phyloP scores from a whole-genome alignment of 1,140 invertebrate species.

The Gryon sp. region DNA sequence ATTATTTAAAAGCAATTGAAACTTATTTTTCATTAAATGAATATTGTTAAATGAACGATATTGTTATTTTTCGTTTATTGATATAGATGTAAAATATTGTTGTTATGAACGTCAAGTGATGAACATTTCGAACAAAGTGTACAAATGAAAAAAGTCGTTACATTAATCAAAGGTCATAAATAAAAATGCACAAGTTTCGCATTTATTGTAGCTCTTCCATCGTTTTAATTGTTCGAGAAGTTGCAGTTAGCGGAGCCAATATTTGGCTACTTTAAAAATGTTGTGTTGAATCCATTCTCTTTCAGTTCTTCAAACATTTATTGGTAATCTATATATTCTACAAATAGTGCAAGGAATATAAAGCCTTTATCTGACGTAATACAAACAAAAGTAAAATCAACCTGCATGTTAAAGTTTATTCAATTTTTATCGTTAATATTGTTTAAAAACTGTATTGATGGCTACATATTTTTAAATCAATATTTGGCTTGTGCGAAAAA shows the following conservation, averaged over 20 bases:
- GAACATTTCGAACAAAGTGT: no score
- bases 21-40: no score
- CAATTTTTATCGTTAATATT: constrained; percentile 59
- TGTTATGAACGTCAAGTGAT: no score
- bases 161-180: constrained; percentile 24
- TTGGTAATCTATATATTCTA: constrained; percentile 60
- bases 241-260: constrained; percentile 44
- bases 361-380: constrained; percentile 56
- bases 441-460: constrained; percentile 54
- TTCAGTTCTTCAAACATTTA: constrained; percentile 58
- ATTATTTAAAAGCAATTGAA: no score
- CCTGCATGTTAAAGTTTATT: constrained; percentile 50
- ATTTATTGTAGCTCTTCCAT: constrained; percentile 24
- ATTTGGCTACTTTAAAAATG: constrained; percentile 57
- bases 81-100: no score
- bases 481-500: constrained; percentile 51
- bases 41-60: no score
- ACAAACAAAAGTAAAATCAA: constrained; percentile 53
- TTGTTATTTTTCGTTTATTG: no score
- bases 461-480: constrained; percentile 52
- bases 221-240: constrained; percentile 42
- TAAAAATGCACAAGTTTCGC: constrained; percentile 1
- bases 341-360: constrained; percentile 58
- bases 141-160: background rate
- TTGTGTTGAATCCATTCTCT: constrained; percentile 49